Evolutionary conservation across 1,140 invertebrate genomes (phyloP).

Genomic region (Macrotrachela quadricornifera): DNA sequence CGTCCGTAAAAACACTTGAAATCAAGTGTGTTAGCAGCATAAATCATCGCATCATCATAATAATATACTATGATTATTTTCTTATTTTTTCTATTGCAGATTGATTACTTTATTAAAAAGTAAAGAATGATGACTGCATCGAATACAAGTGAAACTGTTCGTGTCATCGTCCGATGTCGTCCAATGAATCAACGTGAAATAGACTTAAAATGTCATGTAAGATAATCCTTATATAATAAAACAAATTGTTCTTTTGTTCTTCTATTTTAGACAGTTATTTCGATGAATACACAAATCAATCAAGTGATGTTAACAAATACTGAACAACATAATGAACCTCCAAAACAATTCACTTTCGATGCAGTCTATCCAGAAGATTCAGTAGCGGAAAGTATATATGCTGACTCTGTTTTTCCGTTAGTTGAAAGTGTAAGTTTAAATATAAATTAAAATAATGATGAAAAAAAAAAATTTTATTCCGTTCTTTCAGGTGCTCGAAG

Average conservation of each 20-base stretch:
- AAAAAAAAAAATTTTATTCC: slow-evolving; percentile 13
- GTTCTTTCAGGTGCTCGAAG: slow-evolving; percentile 40
- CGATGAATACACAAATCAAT: slow-evolving; percentile 40
- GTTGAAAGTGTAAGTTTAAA: slow-evolving; percentile 37
- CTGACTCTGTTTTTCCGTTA: slow-evolving; percentile 43
- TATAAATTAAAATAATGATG: slow-evolving; percentile 13
- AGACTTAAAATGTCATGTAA: slow-evolving; percentile 46
- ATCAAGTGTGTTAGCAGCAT: too few species aligned
- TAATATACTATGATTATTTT: too few species aligned
- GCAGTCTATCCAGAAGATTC: slow-evolving; percentile 40
- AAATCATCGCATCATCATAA: too few species aligned
- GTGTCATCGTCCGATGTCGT: slow-evolving; percentile 70
- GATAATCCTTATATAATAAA: not conserved
- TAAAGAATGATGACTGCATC: too few species aligned
- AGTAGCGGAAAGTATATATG: slow-evolving; percentile 44
- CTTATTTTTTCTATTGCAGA: too few species aligned
- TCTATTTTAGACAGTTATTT: slow-evolving; percentile 42
- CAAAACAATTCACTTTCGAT: slow-evolving; percentile 55
- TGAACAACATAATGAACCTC: slow-evolving; percentile 35
- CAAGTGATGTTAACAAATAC: slow-evolving; percentile 39
- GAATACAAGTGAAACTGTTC: slow-evolving; percentile 45
- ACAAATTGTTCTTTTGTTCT: slow-evolving; percentile 20
- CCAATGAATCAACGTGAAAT: slow-evolving; percentile 60
- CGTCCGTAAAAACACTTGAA: too few species aligned
- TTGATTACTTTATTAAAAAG: too few species aligned